phyloP scores from a whole-genome alignment of 2,113 vertebrate genomes.

The Oncorhynchus keta region DNA sequence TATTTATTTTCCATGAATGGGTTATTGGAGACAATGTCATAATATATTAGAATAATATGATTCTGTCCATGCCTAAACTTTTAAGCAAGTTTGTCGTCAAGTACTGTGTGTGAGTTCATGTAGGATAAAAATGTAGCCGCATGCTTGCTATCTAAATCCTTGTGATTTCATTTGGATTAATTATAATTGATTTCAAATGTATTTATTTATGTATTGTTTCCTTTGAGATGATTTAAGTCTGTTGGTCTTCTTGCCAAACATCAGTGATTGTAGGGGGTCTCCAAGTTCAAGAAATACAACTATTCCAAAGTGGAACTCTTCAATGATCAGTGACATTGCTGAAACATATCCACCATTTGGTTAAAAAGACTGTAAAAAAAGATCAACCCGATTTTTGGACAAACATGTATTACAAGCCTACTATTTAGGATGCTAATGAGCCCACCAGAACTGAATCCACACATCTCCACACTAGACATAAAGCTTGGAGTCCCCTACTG shows the following conservation, averaged over 20 bases:
- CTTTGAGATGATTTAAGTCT: slow-evolving; percentile 24
- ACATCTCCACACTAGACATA: slow-evolving; percentile 24
- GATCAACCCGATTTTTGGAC: slow-evolving; percentile 48
- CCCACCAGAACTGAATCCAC: slow-evolving; percentile 29
- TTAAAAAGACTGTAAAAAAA: slow-evolving; percentile 63
- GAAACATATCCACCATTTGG: too few species aligned
- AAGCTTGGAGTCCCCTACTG: slow-evolving; percentile 40
- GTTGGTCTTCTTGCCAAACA: slow-evolving; percentile 40
- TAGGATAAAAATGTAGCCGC: slow-evolving; percentile 77
- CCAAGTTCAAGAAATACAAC: slow-evolving; percentile 28
- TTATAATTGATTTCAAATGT: not conserved
- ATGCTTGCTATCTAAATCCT: slow-evolving; percentile 73
- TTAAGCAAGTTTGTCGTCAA: slow-evolving; percentile 75
- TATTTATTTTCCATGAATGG: slow-evolving; percentile 76
- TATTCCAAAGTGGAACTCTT: not conserved
- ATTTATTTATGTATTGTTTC: slow-evolving; percentile 32
- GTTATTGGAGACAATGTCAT: slow-evolving; percentile 75
- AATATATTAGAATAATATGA: slow-evolving; percentile 66
- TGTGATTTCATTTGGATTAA: slow-evolving; percentile 45
- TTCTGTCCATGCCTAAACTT: slow-evolving; percentile 71
- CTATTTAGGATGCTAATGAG: slow-evolving; percentile 40
- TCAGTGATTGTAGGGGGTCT: slow-evolving; percentile 26
- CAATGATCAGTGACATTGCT: slow-evolving; percentile 17
- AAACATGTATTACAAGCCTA: not conserved
- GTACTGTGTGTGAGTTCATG: slow-evolving; percentile 73